Evolutionary conservation across 2,113 vertebrate species (phyloP), one percentile per base, ranked within the genome.

Genomic region (Dryoscopus gambensis): DNA sequence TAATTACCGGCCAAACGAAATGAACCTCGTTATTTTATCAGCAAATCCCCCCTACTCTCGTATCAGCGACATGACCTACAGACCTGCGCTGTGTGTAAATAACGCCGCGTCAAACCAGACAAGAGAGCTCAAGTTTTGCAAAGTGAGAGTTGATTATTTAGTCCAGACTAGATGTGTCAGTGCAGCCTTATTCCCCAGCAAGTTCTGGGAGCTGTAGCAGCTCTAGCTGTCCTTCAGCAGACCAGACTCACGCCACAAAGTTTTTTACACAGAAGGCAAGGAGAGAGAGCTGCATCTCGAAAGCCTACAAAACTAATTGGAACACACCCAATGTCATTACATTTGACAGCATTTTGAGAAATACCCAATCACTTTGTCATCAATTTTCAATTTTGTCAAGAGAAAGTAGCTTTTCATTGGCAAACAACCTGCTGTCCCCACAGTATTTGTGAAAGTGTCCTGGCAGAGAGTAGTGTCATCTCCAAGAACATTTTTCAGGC

Each of bases 301-400:
- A 95, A 96, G 92, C 93, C 95, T 95, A 93, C 95, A 96, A 92
- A 96, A 81, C 96, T 95, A 96, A 96, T 92, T 96, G 96, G 96
- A 97, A 94, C 76, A 84, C 88, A 96, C 90, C 96, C 96, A 97
- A 96, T 92, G 95, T 94, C 95, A 92, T 94, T 97, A 95, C 92
- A 77, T 94, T 96, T 97, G 96, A 97, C 96, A 96, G 93, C 90
- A 95, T 94, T 97, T 96, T 96, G 96, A 96, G 96, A 96, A 96
- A 96, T 96, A 97, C 95, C 96, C 96, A 96, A 96, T 96, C 96
- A 97, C 96, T 93, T 97, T 97, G 96, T 96, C 96, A 96, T 97
- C 93, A 97, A 96, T 97, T 96, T 96, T 97, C 95, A 96, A 94
- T 96, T 97, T 96, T 96, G 96, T 94, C 93, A 94, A 94, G 88